Evolutionary conservation across 2,888 invertebrate genomes (phyloP), one percentile per base, ranked within the genome.

Genomic region (Folsomia candida): DNA sequence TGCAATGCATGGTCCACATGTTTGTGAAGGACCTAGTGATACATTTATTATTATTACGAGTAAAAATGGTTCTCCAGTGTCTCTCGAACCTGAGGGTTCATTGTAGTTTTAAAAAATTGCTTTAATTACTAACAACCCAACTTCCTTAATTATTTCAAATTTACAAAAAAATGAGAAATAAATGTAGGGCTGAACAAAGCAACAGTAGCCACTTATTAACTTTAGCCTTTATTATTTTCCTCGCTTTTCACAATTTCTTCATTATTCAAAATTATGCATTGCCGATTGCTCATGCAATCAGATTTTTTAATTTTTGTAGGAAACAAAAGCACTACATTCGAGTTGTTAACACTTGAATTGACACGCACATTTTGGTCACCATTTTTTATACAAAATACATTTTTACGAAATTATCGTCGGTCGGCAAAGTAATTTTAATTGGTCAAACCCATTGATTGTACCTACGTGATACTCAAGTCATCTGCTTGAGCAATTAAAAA

Each of bases 201-300:
- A 9, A 37, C 37, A 37, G 14, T 37, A 37, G 4, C 37, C 37
- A 37, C 14, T 14, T 14, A 37, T 37, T 37, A 37, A 37, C 37
- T 37, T 37, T 37, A 37, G 37, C 37, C 14, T 37, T 37, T 37
- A 14, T 37, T 37, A 37, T 37, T 37, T 37, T 14, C 37, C 14
- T 37, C 37, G 4, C 37, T 37, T 37, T 37, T 14, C 14, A 37
- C 37, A 37, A 37, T 37, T 37, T n/a, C n/a, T 37, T 37, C 37
- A 37, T 14, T 37, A n/a, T n/a, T n/a, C n/a, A 37, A 4, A 37
- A 14, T 57, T n/a, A 4, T n/a, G n/a, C 22, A 28, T 20, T 29
- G 60, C 25, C 2, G n/a, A 62, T 29, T 62, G 28, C 26, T 62
- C 62, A 62, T 62, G 62, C 62, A 62, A 62, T 28, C 62, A 28